A percentile compares a stretch with the other conserved stretches of the same genome.
These are phyloP conservation scores for Platycheirus albimanus DNA, from an alignment of 2,888 invertebrate genomes.

Conservation along the genomic window DNA sequence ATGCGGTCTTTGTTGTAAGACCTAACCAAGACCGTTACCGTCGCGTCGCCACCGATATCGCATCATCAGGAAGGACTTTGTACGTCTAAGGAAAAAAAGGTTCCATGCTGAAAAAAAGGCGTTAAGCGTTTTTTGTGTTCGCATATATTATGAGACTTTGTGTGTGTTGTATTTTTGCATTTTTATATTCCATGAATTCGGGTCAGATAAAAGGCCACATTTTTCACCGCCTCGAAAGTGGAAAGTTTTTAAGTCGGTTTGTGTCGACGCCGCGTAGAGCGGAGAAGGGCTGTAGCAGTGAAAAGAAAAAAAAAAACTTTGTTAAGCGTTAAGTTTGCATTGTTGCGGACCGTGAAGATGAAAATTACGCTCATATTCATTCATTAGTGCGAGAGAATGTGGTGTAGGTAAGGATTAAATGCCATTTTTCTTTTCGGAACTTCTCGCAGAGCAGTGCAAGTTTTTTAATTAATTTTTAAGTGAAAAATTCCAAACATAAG, in stretches of 20 bases:
- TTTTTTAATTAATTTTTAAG: slow-evolving; percentile 73
- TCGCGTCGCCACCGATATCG: background rate
- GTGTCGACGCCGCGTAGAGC: background rate
- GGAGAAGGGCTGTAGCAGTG: background rate
- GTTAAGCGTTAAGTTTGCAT: slow-evolving; percentile 52
- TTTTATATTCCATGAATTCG: slow-evolving; percentile 51
- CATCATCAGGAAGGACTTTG: slow-evolving; percentile 16
- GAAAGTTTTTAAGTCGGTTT: slow-evolving; percentile 68
- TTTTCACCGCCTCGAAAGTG: slow-evolving; percentile 42
- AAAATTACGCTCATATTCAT: slow-evolving; percentile 69
- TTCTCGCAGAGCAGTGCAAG: slow-evolving; percentile 19
- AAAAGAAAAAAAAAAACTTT: slow-evolving; percentile 20
- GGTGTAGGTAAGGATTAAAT: slow-evolving; percentile 47
- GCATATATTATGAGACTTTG: slow-evolving; percentile 67
- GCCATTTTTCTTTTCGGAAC: slow-evolving; percentile 26
- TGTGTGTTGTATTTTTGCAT: slow-evolving; percentile 69
- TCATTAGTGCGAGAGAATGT: slow-evolving; percentile 48
- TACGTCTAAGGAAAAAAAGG: slow-evolving; percentile 10
- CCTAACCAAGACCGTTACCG: background rate
- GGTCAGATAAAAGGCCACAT: slow-evolving; percentile 53
- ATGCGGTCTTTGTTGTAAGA: slow-evolving; percentile 63
- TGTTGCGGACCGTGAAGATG: slow-evolving; percentile 40
- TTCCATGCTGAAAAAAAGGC: slow-evolving; percentile 30
- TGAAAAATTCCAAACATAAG: slow-evolving; percentile 52
- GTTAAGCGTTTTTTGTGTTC: slow-evolving; percentile 56